Evolutionary conservation across 1,140 invertebrate genomes (phyloP), one percentile per base, ranked within the genome.

Genomic region (Scaptomyza hsui): DNA sequence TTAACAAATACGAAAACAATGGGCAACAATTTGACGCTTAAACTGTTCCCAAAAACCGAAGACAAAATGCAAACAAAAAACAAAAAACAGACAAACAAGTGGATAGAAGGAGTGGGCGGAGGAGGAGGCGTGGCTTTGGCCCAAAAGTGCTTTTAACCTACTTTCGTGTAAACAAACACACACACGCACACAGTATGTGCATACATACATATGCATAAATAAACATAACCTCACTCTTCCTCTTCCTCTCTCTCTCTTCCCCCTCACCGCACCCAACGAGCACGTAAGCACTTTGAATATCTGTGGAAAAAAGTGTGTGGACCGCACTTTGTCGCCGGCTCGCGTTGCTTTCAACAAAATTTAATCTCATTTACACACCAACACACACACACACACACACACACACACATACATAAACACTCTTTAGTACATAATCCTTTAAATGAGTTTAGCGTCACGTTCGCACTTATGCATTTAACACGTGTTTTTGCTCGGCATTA

Each of bases 361-460:
- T 88, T 88, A 88, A 88, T 88, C 82, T 88, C 75, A 81, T 86
- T 88, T 81, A 60, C 60, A 75, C 75, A 76, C 72, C 65, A 49
- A 49, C 56, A 60, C 18, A 55, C 12, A 39, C 29, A 41, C 29
- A 41, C 42, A 45, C 55, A 49, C 42, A 44, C 75, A 41, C 41
- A 42, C 42, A 56, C 24, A 39, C 35, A 63, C 44, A 15, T 15
- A n/a, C 24, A 41, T 52, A 62, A 57, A 59, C 64, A 68, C 57
- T 61, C 81, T 77, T 71, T 56, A 73, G 74, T 65, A 62, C 71
- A 78, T 88, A 88, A 88, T 88, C 82, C 82, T 88, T 88, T 88
- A 88, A 88, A 88, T 88, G 82, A 88, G 82, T 88, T 88, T 88
- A 88, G 82, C 82, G 82, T 82, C 82, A 88, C 82, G 82, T 88